phyloP scores from a whole-genome alignment of 2,888 invertebrate genomes.

The Papilio demoleus region DNA sequence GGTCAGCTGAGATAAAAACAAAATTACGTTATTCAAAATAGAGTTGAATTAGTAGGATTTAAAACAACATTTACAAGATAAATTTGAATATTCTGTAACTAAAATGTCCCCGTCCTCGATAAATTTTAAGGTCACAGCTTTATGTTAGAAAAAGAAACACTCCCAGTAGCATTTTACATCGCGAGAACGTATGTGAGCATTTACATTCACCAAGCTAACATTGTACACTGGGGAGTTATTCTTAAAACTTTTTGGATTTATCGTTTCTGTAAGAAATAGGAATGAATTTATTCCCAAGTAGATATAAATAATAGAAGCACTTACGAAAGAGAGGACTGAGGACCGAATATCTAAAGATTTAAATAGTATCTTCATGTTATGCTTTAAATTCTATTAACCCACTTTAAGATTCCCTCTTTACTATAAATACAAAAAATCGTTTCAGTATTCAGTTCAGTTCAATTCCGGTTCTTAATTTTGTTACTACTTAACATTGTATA shows the following conservation, averaged over 20 bases:
- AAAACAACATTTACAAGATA: not conserved
- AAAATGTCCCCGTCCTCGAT: constrained; percentile 1
- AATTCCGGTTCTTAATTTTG: no score
- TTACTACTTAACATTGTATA: no score
- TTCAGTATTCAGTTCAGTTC: no score
- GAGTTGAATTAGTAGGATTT: no score
- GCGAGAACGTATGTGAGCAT: constrained; percentile 24
- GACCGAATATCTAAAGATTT: no score
- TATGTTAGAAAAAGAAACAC: constrained; percentile 14
- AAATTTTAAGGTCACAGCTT: constrained; percentile 12
- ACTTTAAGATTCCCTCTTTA: no score
- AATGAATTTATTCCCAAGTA: not conserved
- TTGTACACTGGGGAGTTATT: constrained; percentile 22
- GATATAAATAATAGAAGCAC: not conserved
- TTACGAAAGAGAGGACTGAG: not conserved
- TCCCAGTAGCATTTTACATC: constrained; percentile 17
- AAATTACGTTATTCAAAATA: no score
- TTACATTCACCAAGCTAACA: constrained; percentile 25
- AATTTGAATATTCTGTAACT: not conserved
- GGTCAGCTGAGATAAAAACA: no score
- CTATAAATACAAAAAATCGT: no score
- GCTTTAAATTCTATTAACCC: no score
- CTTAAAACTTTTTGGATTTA: constrained; percentile 18
- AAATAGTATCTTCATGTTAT: no score
- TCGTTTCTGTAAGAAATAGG: constrained; percentile 16